Percentiles rank a stretch among this genome's conserved stretches.
phyloP scores from a whole-genome alignment of 2,797 vertebrate species.

The Gila robusta region DNA sequence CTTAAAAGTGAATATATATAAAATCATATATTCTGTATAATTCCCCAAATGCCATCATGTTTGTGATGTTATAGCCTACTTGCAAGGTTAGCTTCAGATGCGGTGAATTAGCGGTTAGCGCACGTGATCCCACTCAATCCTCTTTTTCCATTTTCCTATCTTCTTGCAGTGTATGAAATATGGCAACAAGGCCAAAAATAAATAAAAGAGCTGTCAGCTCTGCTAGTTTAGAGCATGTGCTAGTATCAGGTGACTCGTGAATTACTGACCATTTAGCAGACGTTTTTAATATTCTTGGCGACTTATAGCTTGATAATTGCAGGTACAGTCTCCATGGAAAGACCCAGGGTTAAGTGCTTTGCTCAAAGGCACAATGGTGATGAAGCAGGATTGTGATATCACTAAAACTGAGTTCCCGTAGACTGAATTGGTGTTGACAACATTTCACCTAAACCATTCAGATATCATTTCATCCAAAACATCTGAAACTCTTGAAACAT shows the following conservation, averaged over 20 bases:
- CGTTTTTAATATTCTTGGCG: background rate
- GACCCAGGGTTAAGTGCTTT: slow-evolving; percentile 39
- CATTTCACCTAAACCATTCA: background rate
- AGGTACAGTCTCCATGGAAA: slow-evolving; percentile 6
- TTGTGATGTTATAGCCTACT: background rate
- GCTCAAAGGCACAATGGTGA: slow-evolving; percentile 13
- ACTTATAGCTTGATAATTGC: slow-evolving; percentile 29
- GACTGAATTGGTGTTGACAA: slow-evolving; percentile 13
- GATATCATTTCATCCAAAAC: slow-evolving; percentile 3
- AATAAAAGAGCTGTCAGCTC: slow-evolving; percentile 11
- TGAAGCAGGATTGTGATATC: slow-evolving; percentile 23
- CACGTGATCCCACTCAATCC: background rate
- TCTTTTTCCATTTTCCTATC: background rate
- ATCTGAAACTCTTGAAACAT: background rate
- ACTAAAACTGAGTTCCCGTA: background rate
- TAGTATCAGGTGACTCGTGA: background rate
- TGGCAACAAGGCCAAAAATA: background rate
- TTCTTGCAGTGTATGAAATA: background rate
- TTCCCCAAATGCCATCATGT: background rate
- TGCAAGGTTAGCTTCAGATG: background rate
- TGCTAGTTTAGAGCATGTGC: background rate
- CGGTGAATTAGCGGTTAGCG: background rate
- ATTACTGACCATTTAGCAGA: slow-evolving; percentile 25
- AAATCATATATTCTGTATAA: background rate
- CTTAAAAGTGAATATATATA: background rate